phyloP scores from a whole-genome alignment of 2,797 vertebrate species.

The Cheirogaleus major region DNA sequence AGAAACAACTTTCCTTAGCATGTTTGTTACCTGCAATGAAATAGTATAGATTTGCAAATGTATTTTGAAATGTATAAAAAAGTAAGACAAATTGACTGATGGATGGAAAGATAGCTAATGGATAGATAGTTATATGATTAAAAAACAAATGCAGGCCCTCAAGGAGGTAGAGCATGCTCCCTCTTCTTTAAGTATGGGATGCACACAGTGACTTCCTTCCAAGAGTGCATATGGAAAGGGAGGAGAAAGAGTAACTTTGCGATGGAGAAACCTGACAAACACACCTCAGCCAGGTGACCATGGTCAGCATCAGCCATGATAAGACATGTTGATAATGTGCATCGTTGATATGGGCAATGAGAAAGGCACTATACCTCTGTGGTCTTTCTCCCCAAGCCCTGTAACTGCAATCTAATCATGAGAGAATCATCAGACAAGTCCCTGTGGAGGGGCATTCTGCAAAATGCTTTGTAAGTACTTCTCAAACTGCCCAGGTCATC shows the following conservation, averaged over 20 bases:
- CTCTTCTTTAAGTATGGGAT: not conserved
- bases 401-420: not conserved
- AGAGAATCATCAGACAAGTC: not conserved
- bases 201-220: not conserved
- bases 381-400: not conserved
- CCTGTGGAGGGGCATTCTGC: not conserved
- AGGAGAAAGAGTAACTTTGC: not conserved
- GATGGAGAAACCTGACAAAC: not conserved
- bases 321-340: not conserved
- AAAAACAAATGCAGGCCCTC: not conserved
- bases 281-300: not conserved
- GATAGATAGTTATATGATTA: not conserved
- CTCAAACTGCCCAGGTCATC: not conserved
- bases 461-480: not conserved
- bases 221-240: not conserved
- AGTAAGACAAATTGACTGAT: not conserved
- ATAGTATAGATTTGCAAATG: not conserved
- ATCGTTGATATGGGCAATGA: not conserved
- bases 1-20: not conserved
- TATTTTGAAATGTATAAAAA: not conserved
- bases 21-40: not conserved
- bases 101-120: not conserved
- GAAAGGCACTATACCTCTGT: not conserved
- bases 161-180: fast-evolving
- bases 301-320: not conserved